These are phyloP conservation scores for Anastatus disparis DNA, from an alignment of 1,140 invertebrate species.

Conservation along the genomic window DNA sequence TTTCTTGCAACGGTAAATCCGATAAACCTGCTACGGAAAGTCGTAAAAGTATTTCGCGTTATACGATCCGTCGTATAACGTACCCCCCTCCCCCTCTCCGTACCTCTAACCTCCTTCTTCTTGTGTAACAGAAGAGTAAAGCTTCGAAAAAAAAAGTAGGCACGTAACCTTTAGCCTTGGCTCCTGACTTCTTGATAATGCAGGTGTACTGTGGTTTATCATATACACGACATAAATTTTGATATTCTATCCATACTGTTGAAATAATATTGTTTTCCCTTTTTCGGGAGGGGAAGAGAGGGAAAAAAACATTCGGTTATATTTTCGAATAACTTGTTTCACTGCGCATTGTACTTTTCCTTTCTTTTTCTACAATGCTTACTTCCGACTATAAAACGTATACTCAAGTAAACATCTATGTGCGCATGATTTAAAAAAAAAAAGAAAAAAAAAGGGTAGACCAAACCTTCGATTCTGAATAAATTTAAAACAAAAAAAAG, in stretches of 20 bases:
- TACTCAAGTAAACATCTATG: neutral
- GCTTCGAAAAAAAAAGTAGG: conserved; percentile 38
- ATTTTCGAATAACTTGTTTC: neutral
- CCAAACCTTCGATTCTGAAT: no score
- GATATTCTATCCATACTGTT: neutral
- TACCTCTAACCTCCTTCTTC: no score
- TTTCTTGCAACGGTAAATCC: conserved; percentile 43
- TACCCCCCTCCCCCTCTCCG: no score
- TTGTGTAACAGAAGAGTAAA: conserved; percentile 34
- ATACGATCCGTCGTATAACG: conserved; percentile 41
- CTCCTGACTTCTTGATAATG: neutral
- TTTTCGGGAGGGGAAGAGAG: no score
- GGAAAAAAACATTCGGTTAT: no score
- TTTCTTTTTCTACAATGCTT: no score
- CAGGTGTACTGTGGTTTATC: neutral
- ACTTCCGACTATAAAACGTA: neutral
- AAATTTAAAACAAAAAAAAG: no score
- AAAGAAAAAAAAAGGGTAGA: no score
- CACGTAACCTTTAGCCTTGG: no score
- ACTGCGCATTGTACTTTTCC: no score
- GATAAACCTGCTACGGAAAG: conserved; percentile 44
- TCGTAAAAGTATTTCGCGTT: conserved; percentile 44
- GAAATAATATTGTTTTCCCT: conserved; percentile 2
- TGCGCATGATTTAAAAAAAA: no score
- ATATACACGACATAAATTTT: neutral